Conservation (phyloP, 2,113 vertebrate species). For the Myanophis thanlyinensis region DNA sequence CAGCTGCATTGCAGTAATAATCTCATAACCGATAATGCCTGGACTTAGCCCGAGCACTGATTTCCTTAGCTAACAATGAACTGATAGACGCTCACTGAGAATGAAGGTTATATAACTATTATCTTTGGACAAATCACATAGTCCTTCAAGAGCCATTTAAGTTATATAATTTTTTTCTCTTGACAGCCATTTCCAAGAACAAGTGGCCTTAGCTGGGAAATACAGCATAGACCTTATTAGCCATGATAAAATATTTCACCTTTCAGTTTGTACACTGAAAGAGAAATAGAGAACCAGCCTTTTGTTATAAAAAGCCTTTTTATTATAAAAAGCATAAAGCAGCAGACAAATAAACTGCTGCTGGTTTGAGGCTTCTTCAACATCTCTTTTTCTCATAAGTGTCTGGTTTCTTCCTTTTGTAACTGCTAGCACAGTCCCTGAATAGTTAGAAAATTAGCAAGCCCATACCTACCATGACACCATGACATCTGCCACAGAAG, state of each 20-base stretch:
- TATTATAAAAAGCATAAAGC: neutral
- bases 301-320: neutral
- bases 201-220: neutral
- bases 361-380: neutral
- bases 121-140: neutral
- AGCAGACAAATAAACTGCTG: neutral
- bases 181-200: neutral
- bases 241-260: neutral
- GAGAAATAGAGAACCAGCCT: neutral
- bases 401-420: neutral
- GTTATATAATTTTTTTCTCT: neutral
- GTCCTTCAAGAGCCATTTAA: neutral
- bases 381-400: neutral
- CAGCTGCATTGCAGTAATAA: neutral
- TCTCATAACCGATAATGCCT: neutral
- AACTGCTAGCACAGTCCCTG: neutral
- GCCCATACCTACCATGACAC: neutral
- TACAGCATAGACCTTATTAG: neutral
- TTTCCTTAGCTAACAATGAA: neutral
- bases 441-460: neutral
- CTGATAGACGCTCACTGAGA: neutral
- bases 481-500: neutral
- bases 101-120: neutral
- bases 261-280: neutral
- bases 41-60: neutral